Evolutionary conservation across 2,113 vertebrate genomes (phyloP).

Genomic region (Anolis sagrei): DNA sequence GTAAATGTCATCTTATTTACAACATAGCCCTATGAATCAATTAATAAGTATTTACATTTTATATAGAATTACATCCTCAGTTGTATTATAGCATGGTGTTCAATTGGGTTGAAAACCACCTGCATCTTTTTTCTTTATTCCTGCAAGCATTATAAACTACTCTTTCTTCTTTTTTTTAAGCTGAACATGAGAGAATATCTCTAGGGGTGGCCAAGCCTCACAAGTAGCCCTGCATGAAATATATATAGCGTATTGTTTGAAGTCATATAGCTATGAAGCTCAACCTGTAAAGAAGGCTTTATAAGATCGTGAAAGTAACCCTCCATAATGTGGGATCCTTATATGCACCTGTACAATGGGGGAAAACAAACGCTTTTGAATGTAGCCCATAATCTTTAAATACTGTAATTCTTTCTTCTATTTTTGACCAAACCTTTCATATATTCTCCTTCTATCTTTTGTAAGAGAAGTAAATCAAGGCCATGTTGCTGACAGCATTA

Average conservation of each 20-base stretch:
- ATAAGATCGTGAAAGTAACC: not conserved
- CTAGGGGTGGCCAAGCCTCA: not conserved
- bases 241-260: not conserved
- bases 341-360: not conserved
- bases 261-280: not conserved
- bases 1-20: not conserved
- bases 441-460: not conserved
- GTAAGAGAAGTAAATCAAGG: not conserved
- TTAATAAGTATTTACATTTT: not conserved
- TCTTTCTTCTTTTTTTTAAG: not conserved
- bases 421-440: conserved; percentile 3
- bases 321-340: not conserved
- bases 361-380: not conserved
- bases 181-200: not conserved
- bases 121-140: not conserved
- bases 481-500: not conserved
- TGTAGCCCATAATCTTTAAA: not conserved
- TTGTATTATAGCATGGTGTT: not conserved
- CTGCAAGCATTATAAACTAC: not conserved
- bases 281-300: not conserved
- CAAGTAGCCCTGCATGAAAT: not conserved
- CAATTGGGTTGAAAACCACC: not conserved
- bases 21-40: not conserved
- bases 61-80: not conserved
- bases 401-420: not conserved